These are phyloP conservation scores for Ammodytes marinus DNA, from an alignment of 2,113 vertebrate genomes.

Conservation along the genomic window DNA sequence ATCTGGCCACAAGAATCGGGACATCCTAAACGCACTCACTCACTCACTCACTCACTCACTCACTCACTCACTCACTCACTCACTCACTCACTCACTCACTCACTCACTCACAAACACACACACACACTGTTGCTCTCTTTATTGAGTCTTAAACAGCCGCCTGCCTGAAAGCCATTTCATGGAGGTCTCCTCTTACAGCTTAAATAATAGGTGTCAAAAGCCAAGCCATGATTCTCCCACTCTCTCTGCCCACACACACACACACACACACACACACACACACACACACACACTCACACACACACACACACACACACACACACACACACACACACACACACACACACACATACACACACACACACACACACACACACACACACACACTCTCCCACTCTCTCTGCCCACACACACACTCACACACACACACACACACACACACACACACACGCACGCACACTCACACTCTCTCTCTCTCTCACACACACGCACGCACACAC, in stretches of 20 bases:
- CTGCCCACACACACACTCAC: too few relatives aligned
- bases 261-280: background rate
- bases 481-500: too few relatives aligned
- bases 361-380: too few relatives aligned
- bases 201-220: constrained; percentile 11
- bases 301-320: background rate
- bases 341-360: too few relatives aligned
- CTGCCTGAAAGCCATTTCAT: constrained; percentile 8
- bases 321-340: background rate
- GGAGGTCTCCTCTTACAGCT: constrained; percentile 1
- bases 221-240: background rate
- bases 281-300: background rate
- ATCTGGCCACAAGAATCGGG: too few relatives aligned
- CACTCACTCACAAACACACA: constrained; percentile 7
- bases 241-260: background rate
- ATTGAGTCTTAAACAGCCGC: constrained; percentile 8
- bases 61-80: constrained; percentile 6
- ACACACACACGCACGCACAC: too few relatives aligned
- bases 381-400: too few relatives aligned
- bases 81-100: background rate
- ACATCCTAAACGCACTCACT: too few relatives aligned
- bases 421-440: too few relatives aligned
- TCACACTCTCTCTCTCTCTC: too few relatives aligned
- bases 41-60: too few relatives aligned
- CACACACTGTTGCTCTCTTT: background rate